Base-by-base conservation (phyloP, 1,140 invertebrate genomes). In the Cryptotermes secundus region DNA sequence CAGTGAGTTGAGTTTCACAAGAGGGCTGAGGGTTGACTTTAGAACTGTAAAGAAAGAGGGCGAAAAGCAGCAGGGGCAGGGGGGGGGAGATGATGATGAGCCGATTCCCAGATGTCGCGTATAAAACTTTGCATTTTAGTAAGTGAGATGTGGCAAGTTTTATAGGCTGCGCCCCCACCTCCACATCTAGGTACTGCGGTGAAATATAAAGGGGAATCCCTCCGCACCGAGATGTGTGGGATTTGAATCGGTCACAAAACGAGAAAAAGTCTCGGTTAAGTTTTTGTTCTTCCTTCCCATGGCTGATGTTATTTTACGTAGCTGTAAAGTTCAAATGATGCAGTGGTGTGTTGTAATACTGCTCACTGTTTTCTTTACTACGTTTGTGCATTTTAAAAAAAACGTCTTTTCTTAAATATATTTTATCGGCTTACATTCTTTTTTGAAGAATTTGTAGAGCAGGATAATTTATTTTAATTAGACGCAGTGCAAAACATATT, bases 111-210 rank as follows among this genome's bases (percentile, higher is more conserved):
- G 81, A 82, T 82, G 81, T 82, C 81, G 81, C 31, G 81, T 82
- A 82, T 36, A 82, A 82, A 82, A 82, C 81, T 82, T 82, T 82
- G 81, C 81, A 82, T 82, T 82, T 82, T 82, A 82, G 59, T 72
- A 72, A 72, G 59, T 72, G 59, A 72, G 59, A 72, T 72, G 59
- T 72, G 59, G 59, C 59, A 72, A 72, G 59, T 72, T 72, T 72
- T 72, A 72, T 72, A 72, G 59, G n/a, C 59, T 31, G 16, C 59
- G 7, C 2, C 9, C 19, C 59, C n/a, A 7, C 59, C 53, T 72
- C 26, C 59, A 0, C 31, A 9, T 24, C 19, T 72, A 72, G 59
- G 59, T 72, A n/a, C 59, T 31, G 59, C 59, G 59, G 59, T 72
- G 14, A 72, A 31, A 31, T 72, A 72, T 72, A 49, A 49, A 49